Conservation (phyloP, 2,797 vertebrate genomes). For the Notolepis coatsorum region DNA sequence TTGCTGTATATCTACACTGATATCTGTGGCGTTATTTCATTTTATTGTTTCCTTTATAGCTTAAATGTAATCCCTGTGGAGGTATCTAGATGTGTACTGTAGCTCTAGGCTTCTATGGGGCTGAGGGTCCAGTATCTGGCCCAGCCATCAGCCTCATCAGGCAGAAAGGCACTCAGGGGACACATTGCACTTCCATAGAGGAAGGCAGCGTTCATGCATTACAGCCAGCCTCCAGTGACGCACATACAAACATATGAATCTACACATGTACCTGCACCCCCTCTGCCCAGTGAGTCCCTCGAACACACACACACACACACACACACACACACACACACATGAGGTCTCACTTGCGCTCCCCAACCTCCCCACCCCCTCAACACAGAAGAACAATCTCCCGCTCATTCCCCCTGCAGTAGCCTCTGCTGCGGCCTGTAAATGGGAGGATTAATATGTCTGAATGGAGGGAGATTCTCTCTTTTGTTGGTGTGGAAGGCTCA, state of each 20-base stretch:
- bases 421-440: slow-evolving; percentile 52
- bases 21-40: not conserved
- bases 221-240: not conserved
- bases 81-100: not conserved
- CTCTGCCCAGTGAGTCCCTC: slow-evolving; percentile 14
- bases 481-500: slow-evolving; percentile 57
- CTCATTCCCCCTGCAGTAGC: slow-evolving; percentile 23
- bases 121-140: not conserved
- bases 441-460: slow-evolving; percentile 60
- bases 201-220: slow-evolving; percentile 3
- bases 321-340: too few species aligned
- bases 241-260: slow-evolving; percentile 2
- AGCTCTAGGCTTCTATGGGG: not conserved
- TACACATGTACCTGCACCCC: slow-evolving; percentile 9
- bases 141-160: slow-evolving; percentile 2
- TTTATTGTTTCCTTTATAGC: not conserved
- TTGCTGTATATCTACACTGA: not conserved
- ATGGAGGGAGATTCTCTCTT: slow-evolving; percentile 51
- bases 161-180: not conserved
- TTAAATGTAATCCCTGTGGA: not conserved
- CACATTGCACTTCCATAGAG: not conserved
- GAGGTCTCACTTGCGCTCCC: not conserved
- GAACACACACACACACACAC: slow-evolving; percentile 1
- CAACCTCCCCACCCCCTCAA: slow-evolving; percentile 11
- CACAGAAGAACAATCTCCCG: slow-evolving; percentile 30